A percentile compares a stretch with the other conserved stretches of the same genome.
phyloP scores from a whole-genome alignment of 92 coral and sea anemone species.

The Blastomussa wellsi region DNA sequence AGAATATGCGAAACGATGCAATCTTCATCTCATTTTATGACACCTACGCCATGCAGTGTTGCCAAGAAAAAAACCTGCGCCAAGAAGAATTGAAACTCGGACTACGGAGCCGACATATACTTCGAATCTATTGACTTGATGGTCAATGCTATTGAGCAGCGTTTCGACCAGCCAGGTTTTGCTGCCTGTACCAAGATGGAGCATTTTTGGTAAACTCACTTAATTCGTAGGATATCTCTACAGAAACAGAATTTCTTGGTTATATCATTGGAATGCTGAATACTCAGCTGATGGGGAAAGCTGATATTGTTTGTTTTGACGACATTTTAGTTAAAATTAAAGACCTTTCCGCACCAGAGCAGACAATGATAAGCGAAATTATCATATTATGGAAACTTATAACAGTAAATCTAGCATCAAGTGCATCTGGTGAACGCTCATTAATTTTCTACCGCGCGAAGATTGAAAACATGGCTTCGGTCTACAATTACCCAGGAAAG shows the following conservation, averaged over 20 bases:
- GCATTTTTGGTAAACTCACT: slow-evolving; percentile 44
- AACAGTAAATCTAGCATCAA: slow-evolving; percentile 51
- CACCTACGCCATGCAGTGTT: too few species aligned
- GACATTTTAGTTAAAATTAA: slow-evolving; percentile 11
- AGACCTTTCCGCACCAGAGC: neutral
- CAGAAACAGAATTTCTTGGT: slow-evolving; percentile 47
- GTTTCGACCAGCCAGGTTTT: slow-evolving; percentile 74
- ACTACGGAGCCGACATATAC: slow-evolving; percentile 51
- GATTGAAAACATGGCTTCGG: slow-evolving; percentile 64
- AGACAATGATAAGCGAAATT: slow-evolving; percentile 8
- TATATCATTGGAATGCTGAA: neutral
- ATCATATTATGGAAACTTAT: too few species aligned
- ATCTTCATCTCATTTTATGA: too few species aligned
- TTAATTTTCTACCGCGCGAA: slow-evolving; percentile 66
- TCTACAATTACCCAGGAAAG: slow-evolving; percentile 48
- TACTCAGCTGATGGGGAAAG: too few species aligned
- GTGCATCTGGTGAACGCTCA: slow-evolving; percentile 64
- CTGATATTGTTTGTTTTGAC: too few species aligned
- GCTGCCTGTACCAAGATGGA: slow-evolving; percentile 58
- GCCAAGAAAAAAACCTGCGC: neutral
- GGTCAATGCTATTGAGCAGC: slow-evolving; percentile 64
- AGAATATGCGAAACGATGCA: neutral
- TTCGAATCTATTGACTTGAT: slow-evolving; percentile 68
- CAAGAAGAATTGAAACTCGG: neutral
- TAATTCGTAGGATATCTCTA: slow-evolving; percentile 42